Conservation (phyloP, 2,888 invertebrate genomes). For the Lacanobia oleracea region DNA sequence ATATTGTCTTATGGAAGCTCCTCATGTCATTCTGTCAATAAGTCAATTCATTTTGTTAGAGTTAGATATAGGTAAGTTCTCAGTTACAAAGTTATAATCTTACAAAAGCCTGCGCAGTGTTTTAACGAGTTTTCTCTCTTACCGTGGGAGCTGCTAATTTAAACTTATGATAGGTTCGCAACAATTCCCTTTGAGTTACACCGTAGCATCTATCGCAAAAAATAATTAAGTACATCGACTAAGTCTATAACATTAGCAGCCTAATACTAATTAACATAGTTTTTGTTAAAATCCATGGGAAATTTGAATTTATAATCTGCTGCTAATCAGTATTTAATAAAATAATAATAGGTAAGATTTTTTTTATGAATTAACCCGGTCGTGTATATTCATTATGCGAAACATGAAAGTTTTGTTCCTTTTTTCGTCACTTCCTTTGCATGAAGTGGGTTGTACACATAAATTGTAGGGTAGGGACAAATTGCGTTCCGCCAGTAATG, state of each 20-base stretch:
- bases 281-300: too few relatives aligned
- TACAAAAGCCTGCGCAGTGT: constrained; percentile 67
- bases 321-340: too few relatives aligned
- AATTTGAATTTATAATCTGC: too few relatives aligned
- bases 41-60: constrained; percentile 51
- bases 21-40: constrained; percentile 50
- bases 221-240: constrained; percentile 54
- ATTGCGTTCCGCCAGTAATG: constrained; percentile 84
- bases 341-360: too few relatives aligned
- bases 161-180: constrained; percentile 73
- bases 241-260: constrained; percentile 38
- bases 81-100: constrained; percentile 69
- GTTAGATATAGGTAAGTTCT: constrained; percentile 27
- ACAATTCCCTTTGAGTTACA: constrained; percentile 48
- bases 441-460: constrained; percentile 84
- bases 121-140: constrained; percentile 73
- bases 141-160: constrained; percentile 68
- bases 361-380: constrained; percentile 36
- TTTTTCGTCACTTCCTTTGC: constrained; percentile 80
- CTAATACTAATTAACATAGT: too few relatives aligned
- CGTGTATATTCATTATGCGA: constrained; percentile 72
- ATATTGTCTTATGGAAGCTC: constrained; percentile 42
- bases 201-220: constrained; percentile 47
- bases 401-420: constrained; percentile 70
- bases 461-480: constrained; percentile 86